These are phyloP conservation scores for Lichenostomus cassidix DNA, from an alignment of 2,113 vertebrate species.

Conservation along the genomic window DNA sequence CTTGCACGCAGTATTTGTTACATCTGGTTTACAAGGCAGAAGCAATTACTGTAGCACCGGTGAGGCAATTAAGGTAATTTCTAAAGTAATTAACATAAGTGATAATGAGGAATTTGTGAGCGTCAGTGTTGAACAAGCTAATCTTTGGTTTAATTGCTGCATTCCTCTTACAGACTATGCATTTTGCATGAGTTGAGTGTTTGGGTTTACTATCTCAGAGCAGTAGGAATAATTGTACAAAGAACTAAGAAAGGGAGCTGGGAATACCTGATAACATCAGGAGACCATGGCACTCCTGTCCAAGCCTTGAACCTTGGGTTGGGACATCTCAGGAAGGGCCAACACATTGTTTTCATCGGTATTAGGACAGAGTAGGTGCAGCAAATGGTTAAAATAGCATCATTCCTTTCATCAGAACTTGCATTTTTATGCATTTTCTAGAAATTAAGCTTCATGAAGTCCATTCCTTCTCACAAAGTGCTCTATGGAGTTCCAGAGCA, in stretches of 20 bases:
- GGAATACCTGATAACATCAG: background rate
- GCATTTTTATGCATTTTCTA: background rate
- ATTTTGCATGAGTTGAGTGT: slow-evolving; percentile 22
- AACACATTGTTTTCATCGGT: background rate
- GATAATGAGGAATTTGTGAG: slow-evolving; percentile 64
- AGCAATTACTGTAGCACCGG: slow-evolving; percentile 21
- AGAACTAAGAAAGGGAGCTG: background rate
- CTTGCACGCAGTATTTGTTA: background rate
- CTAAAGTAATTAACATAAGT: slow-evolving; percentile 64
- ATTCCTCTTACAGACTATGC: background rate
- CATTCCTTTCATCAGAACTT: background rate
- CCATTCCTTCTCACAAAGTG: background rate
- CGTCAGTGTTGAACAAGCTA: slow-evolving; percentile 33
- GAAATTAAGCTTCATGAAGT: background rate
- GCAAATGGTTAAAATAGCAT: background rate
- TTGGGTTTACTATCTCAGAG: background rate
- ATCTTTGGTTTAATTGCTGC: slow-evolving; percentile 59
- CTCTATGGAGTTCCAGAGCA: background rate
- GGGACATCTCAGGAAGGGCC: background rate
- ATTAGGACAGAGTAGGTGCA: background rate
- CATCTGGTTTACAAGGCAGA: slow-evolving; percentile 41
- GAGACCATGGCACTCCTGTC: background rate
- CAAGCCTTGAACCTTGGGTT: background rate
- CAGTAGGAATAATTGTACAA: background rate
- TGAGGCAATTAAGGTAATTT: slow-evolving; percentile 70